Evolutionary conservation across 2,888 invertebrate genomes (phyloP).

Genomic region (Plebejus argus): DNA sequence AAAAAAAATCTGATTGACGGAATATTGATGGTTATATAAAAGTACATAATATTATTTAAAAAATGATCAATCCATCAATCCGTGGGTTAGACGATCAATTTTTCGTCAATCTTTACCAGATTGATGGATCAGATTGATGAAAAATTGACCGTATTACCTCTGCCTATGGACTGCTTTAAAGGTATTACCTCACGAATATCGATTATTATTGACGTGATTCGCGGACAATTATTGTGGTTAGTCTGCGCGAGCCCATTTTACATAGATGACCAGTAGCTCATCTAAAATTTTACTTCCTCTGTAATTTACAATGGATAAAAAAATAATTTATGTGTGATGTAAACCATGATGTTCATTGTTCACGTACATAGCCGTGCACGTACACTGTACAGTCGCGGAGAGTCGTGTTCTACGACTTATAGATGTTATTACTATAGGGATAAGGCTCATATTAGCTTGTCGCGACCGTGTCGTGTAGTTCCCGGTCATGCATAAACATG

Average conservation of each 20-base stretch:
- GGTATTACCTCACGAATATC: too few relatives aligned
- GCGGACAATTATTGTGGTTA: neutral
- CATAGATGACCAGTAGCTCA: neutral
- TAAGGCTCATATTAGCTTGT: neutral
- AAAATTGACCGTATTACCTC: too few relatives aligned
- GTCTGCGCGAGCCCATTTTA: neutral
- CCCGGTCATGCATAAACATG: slow-evolving; percentile 15
- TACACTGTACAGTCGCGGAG: neutral
- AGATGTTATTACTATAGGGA: neutral
- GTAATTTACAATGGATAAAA: neutral
- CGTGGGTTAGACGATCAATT: too few relatives aligned
- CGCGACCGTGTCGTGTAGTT: neutral
- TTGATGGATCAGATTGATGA: too few relatives aligned
- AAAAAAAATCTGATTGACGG: too few relatives aligned
- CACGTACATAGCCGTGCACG: neutral
- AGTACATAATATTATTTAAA: too few relatives aligned
- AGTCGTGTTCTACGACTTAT: neutral
- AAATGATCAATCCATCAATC: too few relatives aligned
- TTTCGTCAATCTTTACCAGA: too few relatives aligned
- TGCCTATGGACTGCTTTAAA: too few relatives aligned
- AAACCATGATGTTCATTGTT: slow-evolving; percentile 4
- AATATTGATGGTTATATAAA: too few relatives aligned
- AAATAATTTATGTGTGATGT: neutral
- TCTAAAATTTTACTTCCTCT: neutral
- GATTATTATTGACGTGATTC: neutral